Base-by-base conservation (phyloP, 2,888 invertebrate genomes). In the Scaeva pyrastri region DNA sequence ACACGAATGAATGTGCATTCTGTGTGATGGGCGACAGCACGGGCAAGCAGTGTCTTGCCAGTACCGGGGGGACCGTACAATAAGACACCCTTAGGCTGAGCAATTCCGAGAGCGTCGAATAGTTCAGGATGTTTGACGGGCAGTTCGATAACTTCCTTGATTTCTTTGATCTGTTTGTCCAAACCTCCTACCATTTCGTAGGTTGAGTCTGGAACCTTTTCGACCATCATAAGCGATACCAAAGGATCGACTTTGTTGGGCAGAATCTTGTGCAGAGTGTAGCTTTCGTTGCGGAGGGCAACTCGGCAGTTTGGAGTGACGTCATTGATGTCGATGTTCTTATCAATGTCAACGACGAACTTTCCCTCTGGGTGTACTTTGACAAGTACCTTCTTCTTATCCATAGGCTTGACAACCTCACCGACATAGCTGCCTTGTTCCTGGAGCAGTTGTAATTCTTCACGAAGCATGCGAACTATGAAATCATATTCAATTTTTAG, bases 101-200 rank as follows among this genome's bases (percentile, higher is more conserved):
- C 99, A 91, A 98, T 99, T 90, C 99, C 99, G 36, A 99, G 94
- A 0, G 99, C 99, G 93, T 99, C 99, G 93, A 99, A 99, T n/a
- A 99, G 93, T 92, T 99, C 99, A 0, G 99, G 99, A 94, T 99
- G 99, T 92, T 99, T 99, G 0, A 99, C 99, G 0, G 99, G 99
- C 88, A 99, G 93, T 92, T 99, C 99, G 91, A 99, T 99, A 0
- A 99, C 99, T 93, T 99, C 99, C 92, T 99, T 99, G 88, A 99
- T 99, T 93, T 99, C 99, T 92, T 99, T 99, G 74, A 99, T 99
- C 93, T 99, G 99, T 91, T 99, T 99, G 91, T 99, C 99, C 87
- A 99, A 94, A 76, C 99, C 99, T 89, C 99, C 99, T 23, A 99
- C 99, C 99, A 99, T 99, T 94, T 99, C 99, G 91, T 99, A 99